Base-by-base conservation (phyloP, 2,113 vertebrate species). In the Clupea harengus region DNA sequence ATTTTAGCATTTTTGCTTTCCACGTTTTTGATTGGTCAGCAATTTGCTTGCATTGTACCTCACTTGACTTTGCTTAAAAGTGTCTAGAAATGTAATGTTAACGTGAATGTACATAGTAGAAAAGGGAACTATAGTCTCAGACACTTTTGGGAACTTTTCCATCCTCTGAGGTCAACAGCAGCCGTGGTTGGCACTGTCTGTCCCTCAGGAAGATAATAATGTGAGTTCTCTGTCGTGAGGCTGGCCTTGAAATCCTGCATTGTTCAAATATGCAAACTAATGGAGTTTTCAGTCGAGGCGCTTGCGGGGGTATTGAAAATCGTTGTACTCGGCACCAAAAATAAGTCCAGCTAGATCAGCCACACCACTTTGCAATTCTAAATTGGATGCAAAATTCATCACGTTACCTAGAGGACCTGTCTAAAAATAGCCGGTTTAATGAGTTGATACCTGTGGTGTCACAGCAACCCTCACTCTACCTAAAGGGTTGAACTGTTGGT, bases 311-410 rank as follows among this genome's bases (percentile, higher is more conserved):
- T 39, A 39, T 39, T 7, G 13, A 13, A 78, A 78, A 39, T 17
- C 4, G 9, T 78, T 78, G 17, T 3, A 39, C 72, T 78, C 72
- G 39, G 72, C 72, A 32, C 72, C 72, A 32, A 39, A 75, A 32
- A 78, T 39, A 32, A 75, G 67, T 78, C 25, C 3, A 75, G 67
- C 67, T 39, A 15, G 10, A 28, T 17, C 10, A 28, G 10, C 28
- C 5, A 28, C 3, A 39, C 9, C 28, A 32, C 72, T 78, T 78
- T 78, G 72, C 72, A 78, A 78, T 78, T 11, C 72, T 17, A 78
- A 78, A 78, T 39, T 78, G 72, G 72, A 78, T 78, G 72, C 32
- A 78, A 78, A 78, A 78, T 78, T 78, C 13, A 78, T 78, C 72
- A 78, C 39, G 72, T 78, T 11, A 25, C 64, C 64, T 72, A 7